phyloP scores from a whole-genome alignment of 2,113 vertebrate species.

The Glaucidium brasilianum region DNA sequence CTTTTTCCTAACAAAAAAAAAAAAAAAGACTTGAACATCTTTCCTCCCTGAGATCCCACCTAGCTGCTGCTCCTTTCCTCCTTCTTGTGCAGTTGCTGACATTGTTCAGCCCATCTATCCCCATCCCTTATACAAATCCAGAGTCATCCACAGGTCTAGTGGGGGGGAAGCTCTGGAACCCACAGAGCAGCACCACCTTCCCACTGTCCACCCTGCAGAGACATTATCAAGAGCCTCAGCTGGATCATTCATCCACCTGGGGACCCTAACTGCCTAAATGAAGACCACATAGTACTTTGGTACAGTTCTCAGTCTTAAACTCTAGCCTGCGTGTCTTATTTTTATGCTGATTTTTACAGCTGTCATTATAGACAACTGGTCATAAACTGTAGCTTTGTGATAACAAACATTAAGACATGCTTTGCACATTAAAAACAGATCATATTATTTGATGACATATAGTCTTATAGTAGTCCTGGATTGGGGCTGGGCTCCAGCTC shows the following conservation, averaged over 20 bases:
- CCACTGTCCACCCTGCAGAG: neutral
- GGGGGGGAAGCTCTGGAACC: neutral
- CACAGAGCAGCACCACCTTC: neutral
- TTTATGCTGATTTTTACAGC: neutral
- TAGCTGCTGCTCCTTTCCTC: neutral
- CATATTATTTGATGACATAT: neutral
- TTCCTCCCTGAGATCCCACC: neutral
- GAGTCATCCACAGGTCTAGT: neutral
- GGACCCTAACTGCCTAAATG: neutral
- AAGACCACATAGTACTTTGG: neutral
- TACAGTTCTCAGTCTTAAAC: neutral
- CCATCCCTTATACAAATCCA: neutral
- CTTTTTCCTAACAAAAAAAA: neutral
- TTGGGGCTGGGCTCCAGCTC: neutral
- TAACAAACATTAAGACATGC: neutral
- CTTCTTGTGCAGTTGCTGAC: neutral
- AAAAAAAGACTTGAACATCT: neutral
- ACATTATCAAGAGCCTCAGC: neutral
- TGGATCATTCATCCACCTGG: neutral
- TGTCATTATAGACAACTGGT: neutral
- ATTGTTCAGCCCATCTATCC: neutral
- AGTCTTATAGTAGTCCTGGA: neutral
- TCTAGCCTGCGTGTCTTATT: neutral
- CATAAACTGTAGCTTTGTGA: neutral
- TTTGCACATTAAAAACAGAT: neutral